Evolutionary conservation across 2,888 invertebrate species (phyloP), one percentile per base, ranked within the genome.

Genomic region (Nomada ruficornis): DNA sequence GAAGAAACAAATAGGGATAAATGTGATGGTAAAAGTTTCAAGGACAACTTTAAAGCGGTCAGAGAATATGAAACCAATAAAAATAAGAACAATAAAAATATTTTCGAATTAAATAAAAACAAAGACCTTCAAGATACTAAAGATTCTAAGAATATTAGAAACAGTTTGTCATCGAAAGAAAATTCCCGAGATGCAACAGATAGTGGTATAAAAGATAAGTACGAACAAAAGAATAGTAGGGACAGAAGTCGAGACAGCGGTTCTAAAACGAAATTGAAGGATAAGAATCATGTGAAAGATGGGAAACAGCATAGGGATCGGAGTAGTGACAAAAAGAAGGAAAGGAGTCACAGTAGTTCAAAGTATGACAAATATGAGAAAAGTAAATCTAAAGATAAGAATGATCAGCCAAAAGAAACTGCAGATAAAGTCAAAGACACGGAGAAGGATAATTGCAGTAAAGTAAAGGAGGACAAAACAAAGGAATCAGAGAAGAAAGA

Each of bases 1-100:
- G 92, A 93, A n/a, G 91, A 93, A 42, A 82, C 67, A 47, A 80
- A 75, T 62, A 94, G 93, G 88, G 94, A 93, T 77, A 95, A 94
- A 89, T 89, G 91, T 79, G 94, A 94, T 55, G 94, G 86, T 80
- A 91, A 91, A 89, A 85, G 82, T 75, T 20, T 67, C 36, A 93
- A 90, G 82, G 93, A 93, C 36, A 91, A 92, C 86, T 92, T 93
- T 65, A 92, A 90, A 80, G 87, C 87, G n/a, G 82, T 92, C 5
- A 87, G 90, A 64, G 93, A 93, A 59, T 89, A 88, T 47, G 91
- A 92, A 54, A 77, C 74, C n/a, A 85, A 64, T 36, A 91, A 89
- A 63, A 88, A 60, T 76, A 91, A 87, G 75, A 89, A 82, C 50
- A 81, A 88, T 44, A 81, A 89, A 83, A 89, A 84, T 80, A 86